phyloP scores from a whole-genome alignment of 2,797 vertebrate genomes.

The Distichodus sexfasciatus region DNA sequence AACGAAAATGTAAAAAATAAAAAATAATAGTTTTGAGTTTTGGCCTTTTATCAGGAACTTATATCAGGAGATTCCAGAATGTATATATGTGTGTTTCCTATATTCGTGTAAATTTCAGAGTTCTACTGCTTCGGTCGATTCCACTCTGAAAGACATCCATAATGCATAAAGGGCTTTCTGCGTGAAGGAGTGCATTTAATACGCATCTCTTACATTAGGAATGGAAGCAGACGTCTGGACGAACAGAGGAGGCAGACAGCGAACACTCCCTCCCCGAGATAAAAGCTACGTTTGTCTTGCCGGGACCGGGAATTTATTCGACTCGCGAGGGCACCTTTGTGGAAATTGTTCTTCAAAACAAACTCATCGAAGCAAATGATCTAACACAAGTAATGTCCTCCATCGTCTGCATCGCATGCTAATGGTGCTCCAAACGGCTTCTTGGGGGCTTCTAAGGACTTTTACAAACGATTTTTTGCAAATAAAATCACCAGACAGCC shows the following conservation, averaged over 20 bases:
- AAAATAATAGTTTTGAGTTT: too few species aligned
- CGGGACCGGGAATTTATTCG: constrained; percentile 21
- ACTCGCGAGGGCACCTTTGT: constrained; percentile 27
- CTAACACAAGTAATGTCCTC: constrained; percentile 8
- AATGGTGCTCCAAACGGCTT: background rate
- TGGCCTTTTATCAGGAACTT: too few species aligned
- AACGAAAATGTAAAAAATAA: too few species aligned
- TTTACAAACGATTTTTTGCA: too few species aligned
- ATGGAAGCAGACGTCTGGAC: constrained; percentile 36
- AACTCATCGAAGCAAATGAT: constrained; percentile 36
- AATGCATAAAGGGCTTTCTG: constrained; percentile 47
- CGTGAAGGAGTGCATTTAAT: constrained; percentile 41
- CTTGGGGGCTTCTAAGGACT: background rate
- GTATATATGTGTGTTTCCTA: too few species aligned
- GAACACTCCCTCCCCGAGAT: constrained; percentile 23
- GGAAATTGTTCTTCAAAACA: constrained; percentile 37
- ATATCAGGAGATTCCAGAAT: too few species aligned
- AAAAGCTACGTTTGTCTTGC: constrained; percentile 26
- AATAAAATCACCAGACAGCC: too few species aligned
- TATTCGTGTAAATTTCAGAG: constrained; percentile 37
- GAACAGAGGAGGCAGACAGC: constrained; percentile 16
- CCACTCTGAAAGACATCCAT: constrained; percentile 47
- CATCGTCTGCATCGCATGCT: background rate
- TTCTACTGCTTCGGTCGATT: constrained; percentile 45
- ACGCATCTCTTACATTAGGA: constrained; percentile 38